Evolutionary conservation across 2,113 vertebrate genomes (phyloP).

Genomic region (Pterophyllum scalare): DNA sequence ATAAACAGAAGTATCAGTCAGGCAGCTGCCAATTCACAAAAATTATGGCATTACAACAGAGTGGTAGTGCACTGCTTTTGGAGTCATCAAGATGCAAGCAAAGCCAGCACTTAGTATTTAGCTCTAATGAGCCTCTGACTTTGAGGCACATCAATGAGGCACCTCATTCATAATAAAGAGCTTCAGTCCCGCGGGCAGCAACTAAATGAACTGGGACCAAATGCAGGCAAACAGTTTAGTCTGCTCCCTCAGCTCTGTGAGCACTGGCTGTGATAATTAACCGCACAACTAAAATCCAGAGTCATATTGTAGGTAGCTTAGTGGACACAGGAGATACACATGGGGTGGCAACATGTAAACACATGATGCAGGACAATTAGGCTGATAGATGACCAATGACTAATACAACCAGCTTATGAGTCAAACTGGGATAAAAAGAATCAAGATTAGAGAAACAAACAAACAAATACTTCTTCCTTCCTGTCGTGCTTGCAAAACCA

Average conservation of each 20-base stretch:
- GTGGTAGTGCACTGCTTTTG: constrained; percentile 12
- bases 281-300: constrained; percentile 32
- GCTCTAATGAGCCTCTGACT: constrained; percentile 71
- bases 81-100: constrained; percentile 56
- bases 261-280: constrained; percentile 56
- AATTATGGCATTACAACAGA: constrained; percentile 18
- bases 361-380: constrained; percentile 1
- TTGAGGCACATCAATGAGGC: constrained; percentile 67
- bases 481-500: background rate
- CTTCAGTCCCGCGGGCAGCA: constrained; percentile 51
- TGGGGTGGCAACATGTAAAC: background rate
- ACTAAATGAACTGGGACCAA: constrained; percentile 72
- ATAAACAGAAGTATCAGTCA: background rate
- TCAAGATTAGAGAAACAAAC: background rate
- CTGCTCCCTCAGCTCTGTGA: constrained; percentile 60
- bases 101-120: constrained; percentile 59
- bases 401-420: background rate
- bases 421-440: background rate
- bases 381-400: constrained; percentile 15
- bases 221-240: constrained; percentile 73
- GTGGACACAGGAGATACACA: background rate
- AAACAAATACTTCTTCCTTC: background rate
- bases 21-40: background rate
- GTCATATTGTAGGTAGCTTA: constrained; percentile 8
- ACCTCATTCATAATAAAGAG: constrained; percentile 74